phyloP scores from a whole-genome alignment of 2,113 vertebrate species.

The Pygathrix nemaeus region DNA sequence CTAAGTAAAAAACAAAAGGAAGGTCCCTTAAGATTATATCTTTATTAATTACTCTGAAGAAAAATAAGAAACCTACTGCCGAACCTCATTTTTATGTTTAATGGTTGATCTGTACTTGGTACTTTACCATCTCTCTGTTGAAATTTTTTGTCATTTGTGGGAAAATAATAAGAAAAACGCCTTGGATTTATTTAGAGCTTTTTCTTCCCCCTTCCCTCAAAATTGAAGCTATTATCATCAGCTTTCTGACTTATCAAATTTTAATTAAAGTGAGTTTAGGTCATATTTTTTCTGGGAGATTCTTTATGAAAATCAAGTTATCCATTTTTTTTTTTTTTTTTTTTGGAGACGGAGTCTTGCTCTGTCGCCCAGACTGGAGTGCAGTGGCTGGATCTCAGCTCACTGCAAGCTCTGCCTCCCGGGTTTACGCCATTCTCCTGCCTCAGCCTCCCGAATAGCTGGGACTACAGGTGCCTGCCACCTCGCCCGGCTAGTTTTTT shows the following conservation, averaged over 20 bases:
- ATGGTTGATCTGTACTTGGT: not conserved
- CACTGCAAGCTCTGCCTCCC: no score
- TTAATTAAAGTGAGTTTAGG: constrained; percentile 17
- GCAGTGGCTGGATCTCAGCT: no score
- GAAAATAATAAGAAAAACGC: constrained; percentile 30
- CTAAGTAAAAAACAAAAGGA: not conserved
- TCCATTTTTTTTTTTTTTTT: not conserved
- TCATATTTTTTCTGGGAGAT: not conserved
- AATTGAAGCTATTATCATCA: constrained; percentile 5
- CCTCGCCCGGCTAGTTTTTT: no score
- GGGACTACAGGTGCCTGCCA: no score
- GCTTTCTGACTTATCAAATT: not conserved
- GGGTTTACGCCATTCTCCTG: no score
- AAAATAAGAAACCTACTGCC: not conserved
- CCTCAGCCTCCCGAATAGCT: no score
- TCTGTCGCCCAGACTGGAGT: no score
- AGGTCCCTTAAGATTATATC: not conserved
- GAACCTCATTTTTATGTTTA: not conserved
- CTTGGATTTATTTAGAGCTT: constrained; percentile 22
- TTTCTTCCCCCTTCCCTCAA: not conserved
- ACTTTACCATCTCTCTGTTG: not conserved
- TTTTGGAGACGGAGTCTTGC: not conserved
- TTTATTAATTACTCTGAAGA: not conserved
- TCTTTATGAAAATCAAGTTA: not conserved
- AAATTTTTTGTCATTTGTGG: not conserved